Conservation (phyloP, 1,140 invertebrate species). For the Bombyx mori region ASM3026992v2 NC_085114.1:1172501-1173000, state of each 20-base stretch:
- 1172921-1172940: slow-evolving; percentile 72
- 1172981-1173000: slow-evolving; percentile 46
- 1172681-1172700: slow-evolving; percentile 11
- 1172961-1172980: slow-evolving; percentile 77
- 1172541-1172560: slow-evolving; percentile 11
- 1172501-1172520: slow-evolving; percentile 78
- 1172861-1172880: slow-evolving; percentile 77
- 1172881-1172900: slow-evolving; percentile 73
- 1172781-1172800: slow-evolving; percentile 20
- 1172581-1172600: slow-evolving; percentile 13
- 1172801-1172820: slow-evolving; percentile 30
- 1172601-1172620: slow-evolving; percentile 14
- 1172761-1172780: slow-evolving; percentile 3
- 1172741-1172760: slow-evolving; percentile 1
- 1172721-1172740: not conserved
- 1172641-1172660: slow-evolving; percentile 17
- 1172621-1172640: slow-evolving; percentile 14
- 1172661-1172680: slow-evolving; percentile 7
- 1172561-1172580: slow-evolving; percentile 13
- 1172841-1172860: slow-evolving; percentile 55
- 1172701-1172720: not conserved
- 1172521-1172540: slow-evolving; percentile 40
- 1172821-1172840: slow-evolving; percentile 69
- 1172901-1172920: slow-evolving; percentile 59
- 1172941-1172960: slow-evolving; percentile 72